Evolutionary conservation across 2,888 invertebrate species (phyloP).

Genomic region (Apomyelois bistriatella): DNA sequence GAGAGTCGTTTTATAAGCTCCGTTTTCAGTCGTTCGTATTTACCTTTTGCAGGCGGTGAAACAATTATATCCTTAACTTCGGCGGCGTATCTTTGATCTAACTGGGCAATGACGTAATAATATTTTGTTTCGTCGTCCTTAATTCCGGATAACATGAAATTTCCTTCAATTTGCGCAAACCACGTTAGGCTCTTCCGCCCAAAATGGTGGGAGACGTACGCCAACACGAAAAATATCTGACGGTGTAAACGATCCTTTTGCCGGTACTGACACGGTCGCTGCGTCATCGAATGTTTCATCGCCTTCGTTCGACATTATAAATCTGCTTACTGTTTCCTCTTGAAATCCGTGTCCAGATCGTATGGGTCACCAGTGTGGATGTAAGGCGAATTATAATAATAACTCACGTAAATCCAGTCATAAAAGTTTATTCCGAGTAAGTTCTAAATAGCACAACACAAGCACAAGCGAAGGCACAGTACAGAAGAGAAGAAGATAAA

Average conservation of each 20-base stretch:
- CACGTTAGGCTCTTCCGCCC: constrained; percentile 13
- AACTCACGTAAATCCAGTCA: too few species aligned
- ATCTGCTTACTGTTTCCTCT: too few species aligned
- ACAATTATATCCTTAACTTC: constrained; percentile 10
- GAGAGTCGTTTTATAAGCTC: constrained; percentile 24
- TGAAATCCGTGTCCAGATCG: too few species aligned
- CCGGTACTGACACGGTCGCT: too few species aligned
- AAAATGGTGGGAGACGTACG: constrained; percentile 14
- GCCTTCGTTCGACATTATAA: too few species aligned
- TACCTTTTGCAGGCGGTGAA: constrained; percentile 8
- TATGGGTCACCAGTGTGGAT: too few species aligned
- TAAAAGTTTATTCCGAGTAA: too few species aligned
- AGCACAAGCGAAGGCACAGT: too few species aligned
- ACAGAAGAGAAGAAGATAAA: too few species aligned
- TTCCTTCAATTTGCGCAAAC: constrained; percentile 13
- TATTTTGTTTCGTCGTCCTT: constrained; percentile 15
- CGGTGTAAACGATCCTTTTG: not conserved
- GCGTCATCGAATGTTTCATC: not conserved
- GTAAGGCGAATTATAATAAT: too few species aligned
- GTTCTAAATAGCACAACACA: too few species aligned
- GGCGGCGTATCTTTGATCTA: not conserved
- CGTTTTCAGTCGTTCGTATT: constrained; percentile 19
- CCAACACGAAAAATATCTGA: constrained; percentile 4
- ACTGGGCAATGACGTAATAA: not conserved
- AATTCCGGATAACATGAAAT: constrained; percentile 4